Base-by-base conservation (phyloP, 2,113 vertebrate species). In the Marmota monax region DNA sequence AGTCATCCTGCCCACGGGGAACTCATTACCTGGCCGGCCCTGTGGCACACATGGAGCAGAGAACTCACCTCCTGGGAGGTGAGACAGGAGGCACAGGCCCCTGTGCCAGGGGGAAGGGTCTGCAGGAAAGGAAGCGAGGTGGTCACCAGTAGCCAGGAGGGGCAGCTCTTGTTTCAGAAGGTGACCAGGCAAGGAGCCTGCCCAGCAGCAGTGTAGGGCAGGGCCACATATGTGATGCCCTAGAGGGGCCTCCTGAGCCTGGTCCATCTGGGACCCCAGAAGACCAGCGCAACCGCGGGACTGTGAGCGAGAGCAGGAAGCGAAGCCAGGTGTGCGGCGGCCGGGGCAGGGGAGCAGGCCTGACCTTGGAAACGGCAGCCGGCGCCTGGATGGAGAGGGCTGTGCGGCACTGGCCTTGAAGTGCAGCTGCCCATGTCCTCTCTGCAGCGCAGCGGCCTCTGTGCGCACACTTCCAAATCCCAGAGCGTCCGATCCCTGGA, bases 371-470 rank as follows among this genome's bases (percentile, higher is more conserved):
- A 7, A 27, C 11, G 4, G 29, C 0, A 61, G 32, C 45, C 2
- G 0, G 7, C 8, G 0, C 48, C 51, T 12, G 32, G 61, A 10
- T 11, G 7, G 18, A 16, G 51, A 32, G 11, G 67, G 42, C 25
- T 23, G 3, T 4, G 27, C 17, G 0, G 0, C 25, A 0, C 1
- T 13, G 17, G n/a, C 51, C 56, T 51, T 25, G 27, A 18, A 10
- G 13, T 11, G 4, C 69, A 69, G 18, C 23, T 5, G 0, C 61
- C 8, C 9, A 27, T 18, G 17, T 22, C 48, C 29, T 8, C 4
- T 48, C 83, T 34, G 2, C 63, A 32, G n/a, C 7, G 16, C 79
- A 82, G 39, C 29, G 18, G 5, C 29, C 42, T 34, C 83, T 20
- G 58, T 1, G 29, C 2, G 8, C 18, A 7, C 3, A 61, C 8